Conservation (phyloP, 2,113 vertebrate species). For the Holacanthus passer region DNA sequence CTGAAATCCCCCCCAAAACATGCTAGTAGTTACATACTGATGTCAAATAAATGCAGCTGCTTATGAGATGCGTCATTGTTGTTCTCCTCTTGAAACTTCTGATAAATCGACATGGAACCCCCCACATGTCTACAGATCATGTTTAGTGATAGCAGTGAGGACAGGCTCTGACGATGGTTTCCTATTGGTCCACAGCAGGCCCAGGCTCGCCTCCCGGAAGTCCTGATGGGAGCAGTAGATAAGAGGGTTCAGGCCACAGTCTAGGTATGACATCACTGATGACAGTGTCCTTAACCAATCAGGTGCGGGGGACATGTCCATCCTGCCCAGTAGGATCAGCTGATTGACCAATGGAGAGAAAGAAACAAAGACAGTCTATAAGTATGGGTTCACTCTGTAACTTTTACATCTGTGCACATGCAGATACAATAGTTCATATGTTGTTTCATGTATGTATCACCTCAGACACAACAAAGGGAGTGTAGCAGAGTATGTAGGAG, state of each 20-base stretch:
- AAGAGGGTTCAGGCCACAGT: constrained; percentile 82
- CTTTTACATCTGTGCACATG: background rate
- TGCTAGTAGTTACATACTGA: background rate
- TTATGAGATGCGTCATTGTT: background rate
- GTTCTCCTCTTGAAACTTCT: background rate
- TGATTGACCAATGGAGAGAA: constrained; percentile 36
- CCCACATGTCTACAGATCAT: constrained; percentile 49
- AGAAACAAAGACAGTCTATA: constrained; percentile 8
- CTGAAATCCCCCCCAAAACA: background rate
- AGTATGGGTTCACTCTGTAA: background rate
- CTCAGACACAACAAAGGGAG: constrained; percentile 82
- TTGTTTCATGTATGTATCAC: constrained; percentile 55
- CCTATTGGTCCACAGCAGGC: constrained; percentile 78
- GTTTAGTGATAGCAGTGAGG: constrained; percentile 73
- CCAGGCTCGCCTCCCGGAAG: constrained; percentile 77
- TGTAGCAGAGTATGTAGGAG: constrained; percentile 80
- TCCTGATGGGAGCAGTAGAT: constrained; percentile 81
- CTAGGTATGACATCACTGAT: constrained; percentile 82
- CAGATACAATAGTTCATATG: background rate
- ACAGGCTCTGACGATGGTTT: constrained; percentile 73
- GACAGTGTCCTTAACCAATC: constrained; percentile 82
- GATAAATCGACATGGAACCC: background rate
- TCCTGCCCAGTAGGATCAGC: constrained; percentile 79
- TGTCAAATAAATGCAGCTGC: background rate
- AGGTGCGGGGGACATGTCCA: constrained; percentile 79